Conservation (phyloP, 1,140 invertebrate genomes). For the Drosophila tristis region DNA sequence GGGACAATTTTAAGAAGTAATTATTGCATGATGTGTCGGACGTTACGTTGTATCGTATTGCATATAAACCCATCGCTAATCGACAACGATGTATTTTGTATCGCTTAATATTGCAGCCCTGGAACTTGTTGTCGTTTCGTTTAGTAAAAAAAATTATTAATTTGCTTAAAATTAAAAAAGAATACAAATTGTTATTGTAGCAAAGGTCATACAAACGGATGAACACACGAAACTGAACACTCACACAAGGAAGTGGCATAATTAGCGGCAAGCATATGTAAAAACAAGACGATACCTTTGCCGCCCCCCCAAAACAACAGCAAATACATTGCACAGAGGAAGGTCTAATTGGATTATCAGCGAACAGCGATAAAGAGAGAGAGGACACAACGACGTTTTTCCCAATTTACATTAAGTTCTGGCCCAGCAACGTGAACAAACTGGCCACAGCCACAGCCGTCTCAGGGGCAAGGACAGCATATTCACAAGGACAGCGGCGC, state of each 20-base stretch:
- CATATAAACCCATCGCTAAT: not conserved
- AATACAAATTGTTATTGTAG: too few relatives aligned
- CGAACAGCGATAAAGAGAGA: not conserved
- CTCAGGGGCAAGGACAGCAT: too few relatives aligned
- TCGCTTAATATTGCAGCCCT: constrained; percentile 20
- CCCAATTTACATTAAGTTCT: constrained; percentile 31
- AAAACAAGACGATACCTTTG: too few relatives aligned
- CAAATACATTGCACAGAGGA: constrained; percentile 13
- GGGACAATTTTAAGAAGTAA: too few relatives aligned
- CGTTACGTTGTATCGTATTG: not conserved
- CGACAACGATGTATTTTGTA: too few relatives aligned
- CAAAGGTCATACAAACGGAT: too few relatives aligned
- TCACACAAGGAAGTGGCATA: too few relatives aligned
- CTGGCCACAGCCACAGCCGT: not conserved
- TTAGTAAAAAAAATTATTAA: constrained; percentile 32
- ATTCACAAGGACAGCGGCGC: constrained; percentile 4
- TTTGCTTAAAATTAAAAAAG: not conserved
- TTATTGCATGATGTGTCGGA: not conserved
- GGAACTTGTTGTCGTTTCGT: constrained; percentile 44
- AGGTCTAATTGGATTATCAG: constrained; percentile 32
- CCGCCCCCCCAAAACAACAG: not conserved
- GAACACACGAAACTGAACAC: too few relatives aligned
- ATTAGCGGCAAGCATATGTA: too few relatives aligned
- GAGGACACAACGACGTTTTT: too few relatives aligned
- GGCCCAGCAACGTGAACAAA: constrained; percentile 41